Conservation (phyloP, 1,140 invertebrate genomes). For the Ectropis grisescens region DNA sequence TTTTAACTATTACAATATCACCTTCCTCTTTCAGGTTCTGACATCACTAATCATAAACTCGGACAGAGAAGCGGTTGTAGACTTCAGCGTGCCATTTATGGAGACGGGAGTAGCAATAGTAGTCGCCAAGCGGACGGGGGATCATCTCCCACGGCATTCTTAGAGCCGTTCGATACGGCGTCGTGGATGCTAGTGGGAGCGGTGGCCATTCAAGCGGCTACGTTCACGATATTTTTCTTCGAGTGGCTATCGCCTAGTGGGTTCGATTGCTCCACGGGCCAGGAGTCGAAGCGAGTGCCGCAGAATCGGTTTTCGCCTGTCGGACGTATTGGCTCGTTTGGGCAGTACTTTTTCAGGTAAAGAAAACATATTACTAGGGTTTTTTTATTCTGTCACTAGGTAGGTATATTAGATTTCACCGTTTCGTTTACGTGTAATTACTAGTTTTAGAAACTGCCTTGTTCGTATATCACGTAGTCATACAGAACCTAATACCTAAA, state of each 20-base stretch:
- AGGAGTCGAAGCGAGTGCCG: constrained; percentile 73
- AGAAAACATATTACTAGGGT: constrained; percentile 1
- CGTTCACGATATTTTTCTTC: constrained; percentile 97
- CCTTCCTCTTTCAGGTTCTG: too few species aligned
- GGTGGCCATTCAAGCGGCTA: constrained; percentile 96
- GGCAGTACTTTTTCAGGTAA: constrained; percentile 94
- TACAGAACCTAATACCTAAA: too few species aligned
- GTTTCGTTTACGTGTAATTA: too few species aligned
- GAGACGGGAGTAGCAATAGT: constrained; percentile 98
- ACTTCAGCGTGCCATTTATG: constrained; percentile 98
- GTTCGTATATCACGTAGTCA: too few species aligned
- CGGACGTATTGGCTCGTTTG: constrained; percentile 99
- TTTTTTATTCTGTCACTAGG: too few species aligned
- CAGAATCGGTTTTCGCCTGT: constrained; percentile 95
- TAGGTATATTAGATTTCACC: too few species aligned
- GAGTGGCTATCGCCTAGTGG: constrained; percentile 97
- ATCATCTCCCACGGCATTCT: constrained; percentile 99
- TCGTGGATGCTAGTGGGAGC: constrained; percentile 97
- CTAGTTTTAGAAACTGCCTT: too few species aligned
- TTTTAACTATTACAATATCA: too few species aligned
- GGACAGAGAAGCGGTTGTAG: constrained; percentile 91
- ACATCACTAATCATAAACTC: constrained; percentile 98
- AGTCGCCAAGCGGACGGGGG: constrained; percentile 94
- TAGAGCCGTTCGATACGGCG: constrained; percentile 98
- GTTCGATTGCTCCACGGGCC: constrained; percentile 88